A percentile compares a stretch with the other conserved stretches of the same genome.
These are phyloP conservation scores for Theonella swinhoei DNA, from an alignment of 37 sponge, comb jelly and placozoan species.

Conservation along the genomic window DNA sequence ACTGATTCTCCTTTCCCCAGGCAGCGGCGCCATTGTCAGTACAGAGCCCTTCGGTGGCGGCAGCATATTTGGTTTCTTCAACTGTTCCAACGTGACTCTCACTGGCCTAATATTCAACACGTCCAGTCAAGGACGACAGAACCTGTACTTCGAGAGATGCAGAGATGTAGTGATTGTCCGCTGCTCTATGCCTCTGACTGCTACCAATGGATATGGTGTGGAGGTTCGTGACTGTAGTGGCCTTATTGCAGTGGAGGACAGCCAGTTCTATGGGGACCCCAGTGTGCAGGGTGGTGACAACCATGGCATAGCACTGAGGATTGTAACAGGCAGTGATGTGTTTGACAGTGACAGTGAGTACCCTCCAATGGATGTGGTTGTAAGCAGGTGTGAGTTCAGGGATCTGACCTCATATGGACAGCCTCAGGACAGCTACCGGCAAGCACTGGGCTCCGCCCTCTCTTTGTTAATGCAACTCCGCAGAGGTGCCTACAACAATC, in stretches of 20 bases:
- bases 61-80: constrained; percentile 33
- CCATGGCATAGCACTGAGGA: background rate
- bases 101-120: constrained; percentile 32
- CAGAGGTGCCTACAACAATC: background rate
- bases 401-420: background rate
- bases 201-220: constrained; percentile 11
- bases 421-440: constrained; percentile 22
- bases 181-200: constrained; percentile 28
- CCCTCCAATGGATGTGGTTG: background rate
- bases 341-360: background rate
- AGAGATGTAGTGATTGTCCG: constrained; percentile 8
- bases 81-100: constrained; percentile 53
- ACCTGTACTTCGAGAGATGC: constrained; percentile 15
- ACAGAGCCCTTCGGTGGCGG: background rate
- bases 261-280: constrained; percentile 18
- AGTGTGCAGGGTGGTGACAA: background rate
- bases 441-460: background rate
- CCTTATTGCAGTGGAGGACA: background rate
- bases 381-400: background rate
- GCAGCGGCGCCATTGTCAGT: background rate
- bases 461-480: constrained; percentile 17
- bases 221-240: background rate
- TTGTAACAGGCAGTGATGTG: constrained; percentile 6
- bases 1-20: too few relatives aligned
- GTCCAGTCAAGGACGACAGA: constrained; percentile 3